These are phyloP conservation scores for Pseudomyrmex sp. DNA, from an alignment of 1,140 invertebrate genomes.

Conservation along the genomic window DNA sequence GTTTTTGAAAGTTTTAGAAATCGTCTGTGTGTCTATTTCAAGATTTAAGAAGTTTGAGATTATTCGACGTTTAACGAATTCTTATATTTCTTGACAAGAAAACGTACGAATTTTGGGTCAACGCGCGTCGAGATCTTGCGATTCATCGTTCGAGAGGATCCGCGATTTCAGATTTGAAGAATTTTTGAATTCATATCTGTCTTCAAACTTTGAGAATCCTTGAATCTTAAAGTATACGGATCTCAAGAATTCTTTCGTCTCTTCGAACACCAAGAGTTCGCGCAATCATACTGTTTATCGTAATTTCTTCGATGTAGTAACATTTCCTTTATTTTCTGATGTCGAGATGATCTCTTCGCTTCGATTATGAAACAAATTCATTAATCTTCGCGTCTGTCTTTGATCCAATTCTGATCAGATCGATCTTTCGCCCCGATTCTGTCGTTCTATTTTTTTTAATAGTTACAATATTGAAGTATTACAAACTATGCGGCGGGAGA, in stretches of 20 bases:
- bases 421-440: conserved; percentile 66
- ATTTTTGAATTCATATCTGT: background rate
- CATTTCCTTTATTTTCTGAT: background rate
- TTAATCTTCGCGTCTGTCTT: background rate
- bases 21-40: too few relatives aligned
- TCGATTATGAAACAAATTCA: background rate
- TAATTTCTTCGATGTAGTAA: too few relatives aligned
- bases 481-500: conserved; percentile 71
- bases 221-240: background rate
- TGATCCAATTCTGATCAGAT: background rate
- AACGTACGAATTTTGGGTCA: too few relatives aligned
- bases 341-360: background rate
- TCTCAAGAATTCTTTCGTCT: background rate
- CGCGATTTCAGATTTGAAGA: background rate
- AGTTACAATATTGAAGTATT: conserved; percentile 75
- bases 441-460: conserved; percentile 48
- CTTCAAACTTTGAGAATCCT: background rate
- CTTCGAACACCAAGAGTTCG: background rate
- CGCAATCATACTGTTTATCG: background rate
- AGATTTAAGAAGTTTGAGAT: too few relatives aligned
- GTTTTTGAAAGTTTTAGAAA: too few relatives aligned
- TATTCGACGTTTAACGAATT: too few relatives aligned
- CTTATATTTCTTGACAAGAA: too few relatives aligned
- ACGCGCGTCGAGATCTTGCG: background rate
- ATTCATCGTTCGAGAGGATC: background rate